A percentile compares a stretch with the other conserved stretches of the same genome.
Evolutionary conservation across 1,140 invertebrate genomes (phyloP).

Genomic region (Penaeus chinensis): DNA sequence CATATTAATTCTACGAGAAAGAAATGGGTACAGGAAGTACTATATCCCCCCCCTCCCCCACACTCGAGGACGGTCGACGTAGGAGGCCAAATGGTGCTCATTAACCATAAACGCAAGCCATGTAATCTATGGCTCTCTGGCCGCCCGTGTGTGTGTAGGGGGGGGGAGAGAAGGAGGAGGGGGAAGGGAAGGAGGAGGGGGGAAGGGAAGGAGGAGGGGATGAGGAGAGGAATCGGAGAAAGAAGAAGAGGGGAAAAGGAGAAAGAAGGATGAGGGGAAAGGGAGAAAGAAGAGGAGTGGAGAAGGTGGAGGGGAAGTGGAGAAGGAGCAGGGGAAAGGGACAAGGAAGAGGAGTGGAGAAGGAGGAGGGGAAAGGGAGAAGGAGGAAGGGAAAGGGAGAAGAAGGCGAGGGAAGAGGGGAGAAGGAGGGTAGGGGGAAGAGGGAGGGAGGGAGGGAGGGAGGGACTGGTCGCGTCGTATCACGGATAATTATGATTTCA

Average conservation of each 20-base stretch:
- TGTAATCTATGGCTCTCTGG: too few relatives aligned
- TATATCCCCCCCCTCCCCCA: too few relatives aligned
- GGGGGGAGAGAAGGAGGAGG: neutral
- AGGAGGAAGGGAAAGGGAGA: neutral
- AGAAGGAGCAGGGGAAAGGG: neutral
- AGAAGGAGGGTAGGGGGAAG: too few relatives aligned
- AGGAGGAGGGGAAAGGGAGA: neutral
- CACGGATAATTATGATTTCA: too few relatives aligned
- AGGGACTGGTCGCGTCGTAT: too few relatives aligned
- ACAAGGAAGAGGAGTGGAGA: neutral
- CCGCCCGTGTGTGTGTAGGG: neutral
- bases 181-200: neutral
- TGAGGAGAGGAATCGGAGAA: slow-evolving; percentile 4
- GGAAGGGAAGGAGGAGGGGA: neutral
- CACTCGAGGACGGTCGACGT: too few relatives aligned
- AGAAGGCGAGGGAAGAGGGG: neutral
- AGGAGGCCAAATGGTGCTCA: too few relatives aligned
- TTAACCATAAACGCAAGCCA: too few relatives aligned
- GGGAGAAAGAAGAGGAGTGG: too few relatives aligned
- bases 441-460: neutral
- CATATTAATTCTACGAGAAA: too few relatives aligned
- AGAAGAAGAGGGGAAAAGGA: slow-evolving; percentile 2
- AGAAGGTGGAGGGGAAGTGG: too few relatives aligned
- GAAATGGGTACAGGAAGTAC: too few relatives aligned
- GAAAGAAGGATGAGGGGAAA: neutral